Conservation (phyloP, 2,113 vertebrate species). For the Hippolais icterina region DNA sequence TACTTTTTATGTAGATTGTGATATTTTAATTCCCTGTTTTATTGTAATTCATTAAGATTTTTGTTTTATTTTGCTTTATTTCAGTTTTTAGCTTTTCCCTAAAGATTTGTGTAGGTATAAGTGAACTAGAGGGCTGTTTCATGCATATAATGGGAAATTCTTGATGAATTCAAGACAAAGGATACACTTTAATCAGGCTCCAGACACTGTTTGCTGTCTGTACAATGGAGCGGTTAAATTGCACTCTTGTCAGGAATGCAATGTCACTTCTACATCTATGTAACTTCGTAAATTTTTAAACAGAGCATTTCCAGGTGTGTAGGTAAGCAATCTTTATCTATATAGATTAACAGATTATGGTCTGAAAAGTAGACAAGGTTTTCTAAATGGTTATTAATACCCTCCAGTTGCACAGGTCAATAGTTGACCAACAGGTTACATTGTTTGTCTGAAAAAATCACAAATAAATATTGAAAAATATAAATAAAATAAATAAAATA, state of each 20-base stretch:
- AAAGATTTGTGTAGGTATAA: background rate
- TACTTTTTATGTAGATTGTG: background rate
- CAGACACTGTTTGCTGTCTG: background rate
- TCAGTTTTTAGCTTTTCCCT: background rate
- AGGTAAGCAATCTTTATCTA: background rate
- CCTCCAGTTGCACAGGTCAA: background rate
- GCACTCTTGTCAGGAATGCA: background rate
- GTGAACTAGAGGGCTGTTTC: background rate
- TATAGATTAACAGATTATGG: background rate
- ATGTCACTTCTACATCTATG: background rate
- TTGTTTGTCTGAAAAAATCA: background rate
- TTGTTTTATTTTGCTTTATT: background rate
- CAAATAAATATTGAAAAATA: background rate
- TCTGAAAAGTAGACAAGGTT: background rate
- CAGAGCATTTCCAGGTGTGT: background rate
- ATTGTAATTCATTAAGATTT: background rate
- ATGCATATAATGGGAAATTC: background rate
- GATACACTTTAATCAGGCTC: background rate
- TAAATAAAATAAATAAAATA: too few relatives aligned
- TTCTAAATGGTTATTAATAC: background rate
- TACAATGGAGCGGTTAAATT: background rate
- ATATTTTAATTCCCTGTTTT: slow-evolving; percentile 17
- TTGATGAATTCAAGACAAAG: background rate
- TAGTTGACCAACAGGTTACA: background rate
- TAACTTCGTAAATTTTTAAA: background rate